Evolutionary conservation across 2,113 vertebrate genomes (phyloP).

Genomic region (Fulica atra): DNA sequence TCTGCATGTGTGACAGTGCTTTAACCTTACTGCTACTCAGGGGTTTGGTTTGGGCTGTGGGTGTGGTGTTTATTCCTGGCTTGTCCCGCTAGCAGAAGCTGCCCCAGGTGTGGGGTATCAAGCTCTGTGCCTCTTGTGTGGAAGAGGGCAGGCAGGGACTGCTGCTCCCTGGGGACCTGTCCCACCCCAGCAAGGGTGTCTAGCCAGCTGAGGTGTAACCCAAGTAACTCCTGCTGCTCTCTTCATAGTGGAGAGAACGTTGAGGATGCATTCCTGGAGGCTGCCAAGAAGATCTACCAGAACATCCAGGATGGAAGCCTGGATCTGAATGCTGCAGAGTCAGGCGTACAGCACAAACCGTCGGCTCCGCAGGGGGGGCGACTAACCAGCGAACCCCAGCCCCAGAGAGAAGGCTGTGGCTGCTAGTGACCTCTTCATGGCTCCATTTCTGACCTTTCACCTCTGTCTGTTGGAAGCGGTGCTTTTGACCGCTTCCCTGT

Average conservation of each 20-base stretch:
- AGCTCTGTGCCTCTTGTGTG: rapidly evolving
- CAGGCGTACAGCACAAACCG: slow-evolving; percentile 96
- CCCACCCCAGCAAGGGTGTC: not conserved
- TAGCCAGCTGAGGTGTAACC: not conserved
- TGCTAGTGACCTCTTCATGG: slow-evolving; percentile 87
- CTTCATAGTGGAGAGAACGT: slow-evolving; percentile 91
- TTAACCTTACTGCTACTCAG: rapidly evolving
- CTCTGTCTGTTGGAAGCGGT: slow-evolving; percentile 78
- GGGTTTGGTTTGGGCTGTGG: not conserved
- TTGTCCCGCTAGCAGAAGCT: rapidly evolving
- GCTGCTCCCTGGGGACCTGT: not conserved
- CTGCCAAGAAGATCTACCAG: slow-evolving; percentile 98
- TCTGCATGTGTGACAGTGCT: rapidly evolving
- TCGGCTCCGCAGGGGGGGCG: slow-evolving; percentile 92
- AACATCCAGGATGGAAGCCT: slow-evolving; percentile 98
- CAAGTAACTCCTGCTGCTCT: not conserved
- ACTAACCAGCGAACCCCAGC: slow-evolving; percentile 91
- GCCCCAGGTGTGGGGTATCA: not conserved
- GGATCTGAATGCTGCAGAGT: slow-evolving; percentile 96
- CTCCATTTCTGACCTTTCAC: slow-evolving; percentile 77
- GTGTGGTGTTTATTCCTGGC: not conserved
- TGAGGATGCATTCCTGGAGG: slow-evolving; percentile 96
- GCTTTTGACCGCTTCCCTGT: slow-evolving; percentile 75
- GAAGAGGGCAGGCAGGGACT: not conserved
- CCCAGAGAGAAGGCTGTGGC: slow-evolving; percentile 93